Evolutionary conservation across 2,888 invertebrate genomes (phyloP), one percentile per base, ranked within the genome.

Genomic region (Pimpla rufipes): DNA sequence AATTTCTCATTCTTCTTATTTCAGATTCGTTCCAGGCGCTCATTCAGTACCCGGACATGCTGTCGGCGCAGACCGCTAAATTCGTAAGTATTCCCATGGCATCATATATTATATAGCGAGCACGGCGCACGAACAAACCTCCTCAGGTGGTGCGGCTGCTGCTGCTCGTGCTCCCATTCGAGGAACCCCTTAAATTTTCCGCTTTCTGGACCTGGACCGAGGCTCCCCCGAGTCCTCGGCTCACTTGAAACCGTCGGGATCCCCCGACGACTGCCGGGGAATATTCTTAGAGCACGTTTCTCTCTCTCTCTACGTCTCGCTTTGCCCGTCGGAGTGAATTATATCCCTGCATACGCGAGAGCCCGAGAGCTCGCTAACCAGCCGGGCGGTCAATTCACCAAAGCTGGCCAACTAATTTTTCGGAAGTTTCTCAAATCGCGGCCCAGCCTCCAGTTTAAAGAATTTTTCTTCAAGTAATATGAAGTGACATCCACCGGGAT

Each of bases 41-140:
- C 93, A 98, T 99, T 94, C 99, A 99, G 95, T 99, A 99, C 94
- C 97, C 98, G 89, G 99, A 99, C 94, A 97, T 99, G 86, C 96
- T 98, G 93, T 97, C 98, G 89, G 99, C 99, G 88, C 99, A 99
- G 94, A 96, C 98, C 91, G 99, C 99, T 92, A 99, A 99, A 96
- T 95, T 97, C 94, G 97, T 97, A 94, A 96, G 96, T 95, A 93
- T 89, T 81, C 81, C 81, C 84, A 75, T 76, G 78, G 67, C 45
- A 79, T 84, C 75, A 79, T 79, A 79, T 75, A 59, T 35, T 59
- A 79, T 74, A 79, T 75, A 83, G 50, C 21, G 71, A 55, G 68
- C 37, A 50, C 21, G 37, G 74, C 45, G 70, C 77, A 52, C 66
- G 71, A 68, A 64, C 66, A 74, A 64, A 52, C 50, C 42, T 84